Base-by-base conservation (phyloP, 1,140 invertebrate genomes). In the Sycophila sp. region DNA sequence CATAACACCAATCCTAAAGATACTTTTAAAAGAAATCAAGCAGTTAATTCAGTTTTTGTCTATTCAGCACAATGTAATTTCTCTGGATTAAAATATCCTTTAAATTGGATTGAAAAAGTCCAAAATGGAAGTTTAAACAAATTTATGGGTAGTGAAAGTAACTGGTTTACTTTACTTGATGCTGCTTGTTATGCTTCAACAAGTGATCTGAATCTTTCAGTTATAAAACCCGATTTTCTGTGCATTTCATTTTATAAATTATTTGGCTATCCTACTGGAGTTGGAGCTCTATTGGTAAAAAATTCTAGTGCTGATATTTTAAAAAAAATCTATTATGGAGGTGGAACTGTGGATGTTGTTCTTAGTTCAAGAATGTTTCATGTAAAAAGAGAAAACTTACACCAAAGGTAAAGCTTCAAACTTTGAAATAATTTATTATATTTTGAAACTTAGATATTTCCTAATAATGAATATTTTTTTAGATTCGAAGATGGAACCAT, bases 191-290 rank as follows among this genome's bases (percentile, higher is more conserved):
- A 89, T 87, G 92, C 91, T 2, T 89, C 92, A n/a, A 95, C 94
- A 32, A 95, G 90, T 83, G 85, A 85, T 19, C 85, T 99, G 51
- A 91, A 98, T 88, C 87, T 99, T 45, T 88, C 88, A 0, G 67
- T 78, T 13, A 87, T 86, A 45, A 90, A 92, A 72, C 94, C 96
- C 19, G 96, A 99, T 85, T 99, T 98, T 88, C 90, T 98, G 0
- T 91, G 90, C 56, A 38, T 99, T 5, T 99, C 97, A 1, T 99
- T 99, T 87, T 99, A 99, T 86, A 99, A 99, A 89, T 95, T 99
- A 78, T 98, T 99, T 88, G 98, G 98, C 4, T 98, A 93, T 86
- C 97, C 98, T 6, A 98, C 96, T 66, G 97, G 94, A n/a, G 83
- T 94, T 74, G 97, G 97, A 30, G 96, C 94, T 38, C 82, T 99